Conservation (phyloP, 2,797 vertebrate species). For the Harpagifer antarcticus region DNA sequence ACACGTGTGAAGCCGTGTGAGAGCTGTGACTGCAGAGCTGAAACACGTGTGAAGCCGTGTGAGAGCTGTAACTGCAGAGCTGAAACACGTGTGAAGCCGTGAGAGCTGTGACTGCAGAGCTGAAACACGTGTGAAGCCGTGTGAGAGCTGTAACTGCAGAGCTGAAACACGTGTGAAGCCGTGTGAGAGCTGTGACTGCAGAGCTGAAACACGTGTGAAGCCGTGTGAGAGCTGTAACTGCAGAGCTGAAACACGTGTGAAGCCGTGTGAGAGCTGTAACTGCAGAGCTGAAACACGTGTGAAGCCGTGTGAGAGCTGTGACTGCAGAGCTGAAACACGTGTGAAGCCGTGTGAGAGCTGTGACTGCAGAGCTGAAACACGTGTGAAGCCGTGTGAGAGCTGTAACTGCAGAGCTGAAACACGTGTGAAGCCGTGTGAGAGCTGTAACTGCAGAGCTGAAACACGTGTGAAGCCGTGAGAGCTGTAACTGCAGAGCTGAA, state of each 20-base stretch:
- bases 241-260: too few species aligned
- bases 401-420: not conserved
- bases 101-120: not conserved
- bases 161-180: too few species aligned
- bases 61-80: not conserved
- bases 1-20: too few species aligned
- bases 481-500: not conserved
- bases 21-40: not conserved
- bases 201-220: too few species aligned
- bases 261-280: not conserved
- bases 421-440: too few species aligned
- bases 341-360: constrained; percentile 3
- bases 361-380: not conserved
- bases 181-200: not conserved
- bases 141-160: not conserved
- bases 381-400: too few species aligned
- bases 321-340: not conserved
- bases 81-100: too few species aligned
- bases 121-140: too few species aligned
- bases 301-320: constrained; percentile 1
- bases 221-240: not conserved
- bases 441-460: not conserved
- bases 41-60: too few species aligned
- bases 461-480: too few species aligned
- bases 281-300: not conserved